phyloP scores from a whole-genome alignment of 92 coral and sea anemone genomes.

The Parazoanthus atlanticus region DNA sequence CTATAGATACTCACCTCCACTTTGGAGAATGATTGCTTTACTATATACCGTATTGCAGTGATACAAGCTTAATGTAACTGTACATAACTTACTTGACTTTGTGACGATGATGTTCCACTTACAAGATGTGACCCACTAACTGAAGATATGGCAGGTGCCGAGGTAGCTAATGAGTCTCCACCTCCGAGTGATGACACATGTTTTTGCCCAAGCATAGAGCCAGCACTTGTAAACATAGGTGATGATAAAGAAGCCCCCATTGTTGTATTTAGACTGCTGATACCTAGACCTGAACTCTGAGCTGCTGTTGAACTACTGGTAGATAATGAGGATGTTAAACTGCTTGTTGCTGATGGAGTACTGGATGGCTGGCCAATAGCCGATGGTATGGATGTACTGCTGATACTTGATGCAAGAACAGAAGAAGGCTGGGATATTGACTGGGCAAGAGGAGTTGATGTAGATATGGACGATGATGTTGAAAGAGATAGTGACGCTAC shows the following conservation, averaged over 20 bases:
- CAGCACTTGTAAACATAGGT: slow-evolving; percentile 43
- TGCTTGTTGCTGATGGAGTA: slow-evolving; percentile 24
- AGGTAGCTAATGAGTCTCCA: slow-evolving; percentile 67
- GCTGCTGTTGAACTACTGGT: slow-evolving; percentile 12
- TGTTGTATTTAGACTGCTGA: slow-evolving; percentile 53
- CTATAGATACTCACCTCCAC: no score
- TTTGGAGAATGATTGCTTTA: no score
- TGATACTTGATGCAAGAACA: slow-evolving; percentile 46
- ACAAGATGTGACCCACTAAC: slow-evolving; percentile 82
- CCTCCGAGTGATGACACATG: slow-evolving; percentile 68
- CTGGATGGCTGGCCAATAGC: slow-evolving; percentile 22
- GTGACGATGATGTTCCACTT: slow-evolving; percentile 52
- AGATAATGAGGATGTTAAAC: slow-evolving; percentile 27
- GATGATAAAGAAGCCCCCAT: slow-evolving; percentile 43
- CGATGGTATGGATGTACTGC: slow-evolving; percentile 13
- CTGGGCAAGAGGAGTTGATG: slow-evolving; percentile 67
- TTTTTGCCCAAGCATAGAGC: slow-evolving; percentile 54
- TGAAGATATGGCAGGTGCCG: slow-evolving; percentile 68
- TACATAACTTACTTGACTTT: slow-evolving; percentile 54
- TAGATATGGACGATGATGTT: slow-evolving; percentile 71
- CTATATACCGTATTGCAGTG: no score
- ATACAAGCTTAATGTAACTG: neutral
- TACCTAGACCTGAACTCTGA: slow-evolving; percentile 51
- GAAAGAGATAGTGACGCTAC: slow-evolving; percentile 84
- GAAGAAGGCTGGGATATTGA: slow-evolving; percentile 70